Conservation (phyloP, 2,113 vertebrate genomes). For the Epinephelus fuscoguttatus region DNA sequence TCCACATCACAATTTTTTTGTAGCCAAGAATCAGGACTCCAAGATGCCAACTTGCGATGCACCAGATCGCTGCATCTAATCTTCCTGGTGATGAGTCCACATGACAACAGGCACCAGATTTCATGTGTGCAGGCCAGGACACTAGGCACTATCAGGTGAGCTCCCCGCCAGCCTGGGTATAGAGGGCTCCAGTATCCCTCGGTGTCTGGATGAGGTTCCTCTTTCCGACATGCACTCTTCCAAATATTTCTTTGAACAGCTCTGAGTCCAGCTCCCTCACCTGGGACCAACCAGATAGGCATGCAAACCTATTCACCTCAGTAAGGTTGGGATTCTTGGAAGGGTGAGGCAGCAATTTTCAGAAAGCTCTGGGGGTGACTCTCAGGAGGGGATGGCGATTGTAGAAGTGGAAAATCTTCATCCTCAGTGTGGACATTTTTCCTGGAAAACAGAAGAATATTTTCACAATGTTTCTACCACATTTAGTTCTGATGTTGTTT, state of each 20-base stretch:
- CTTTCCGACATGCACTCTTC: background rate
- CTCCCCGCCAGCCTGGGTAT: background rate
- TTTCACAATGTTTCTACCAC: background rate
- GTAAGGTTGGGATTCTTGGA: background rate
- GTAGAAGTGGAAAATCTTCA: too few species aligned
- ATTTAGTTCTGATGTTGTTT: background rate
- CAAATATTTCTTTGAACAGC: slow-evolving; percentile 1
- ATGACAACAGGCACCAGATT: background rate
- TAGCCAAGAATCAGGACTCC: background rate
- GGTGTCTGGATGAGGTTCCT: background rate
- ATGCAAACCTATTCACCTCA: background rate
- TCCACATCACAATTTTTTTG: background rate
- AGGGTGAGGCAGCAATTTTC: background rate
- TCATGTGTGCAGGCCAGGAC: background rate
- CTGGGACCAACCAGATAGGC: background rate
- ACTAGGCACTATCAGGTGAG: background rate
- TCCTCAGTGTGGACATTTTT: too few species aligned
- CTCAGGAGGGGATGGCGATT: background rate
- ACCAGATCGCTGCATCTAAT: background rate
- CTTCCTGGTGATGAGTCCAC: background rate
- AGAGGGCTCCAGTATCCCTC: background rate
- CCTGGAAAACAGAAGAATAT: background rate
- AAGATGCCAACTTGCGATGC: background rate
- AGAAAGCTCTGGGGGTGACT: background rate
- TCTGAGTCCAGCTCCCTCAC: background rate